These are phyloP conservation scores for Desmophyllum pertusum DNA, from an alignment of 92 coral and sea anemone species.

Conservation along the genomic window DNA sequence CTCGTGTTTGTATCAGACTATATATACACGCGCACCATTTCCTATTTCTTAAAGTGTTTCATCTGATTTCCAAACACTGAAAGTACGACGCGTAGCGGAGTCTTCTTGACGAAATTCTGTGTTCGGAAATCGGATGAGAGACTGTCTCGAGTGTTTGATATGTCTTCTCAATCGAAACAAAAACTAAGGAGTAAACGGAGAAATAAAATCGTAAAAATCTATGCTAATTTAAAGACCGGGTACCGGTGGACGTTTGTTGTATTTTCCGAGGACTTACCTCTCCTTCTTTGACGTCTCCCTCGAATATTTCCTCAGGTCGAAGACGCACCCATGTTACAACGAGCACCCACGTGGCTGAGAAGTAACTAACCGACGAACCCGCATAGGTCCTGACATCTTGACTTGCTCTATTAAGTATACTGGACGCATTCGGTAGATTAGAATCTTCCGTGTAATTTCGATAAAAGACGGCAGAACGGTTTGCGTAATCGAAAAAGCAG, in stretches of 20 bases:
- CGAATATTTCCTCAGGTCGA: slow-evolving; percentile 9
- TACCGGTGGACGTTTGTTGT: not conserved
- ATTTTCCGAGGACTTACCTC: slow-evolving; percentile 8
- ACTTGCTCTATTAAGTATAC: slow-evolving; percentile 21
- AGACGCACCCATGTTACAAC: slow-evolving; percentile 45
- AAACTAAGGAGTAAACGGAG: too few relatives aligned
- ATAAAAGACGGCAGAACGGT: slow-evolving; percentile 34
- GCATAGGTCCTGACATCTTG: slow-evolving; percentile 12
- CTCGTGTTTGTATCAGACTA: too few relatives aligned
- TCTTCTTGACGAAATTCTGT: too few relatives aligned
- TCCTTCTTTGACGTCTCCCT: not conserved
- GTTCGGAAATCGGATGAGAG: too few relatives aligned
- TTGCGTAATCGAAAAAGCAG: not conserved
- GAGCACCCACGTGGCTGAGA: slow-evolving; percentile 32
- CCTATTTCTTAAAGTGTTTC: too few relatives aligned
- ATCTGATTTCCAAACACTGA: too few relatives aligned
- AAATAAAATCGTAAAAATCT: too few relatives aligned
- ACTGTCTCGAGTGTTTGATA: too few relatives aligned
- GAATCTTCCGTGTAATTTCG: slow-evolving; percentile 13
- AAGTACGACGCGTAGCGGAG: not conserved
- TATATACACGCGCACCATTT: too few relatives aligned
- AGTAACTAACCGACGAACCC: not conserved
- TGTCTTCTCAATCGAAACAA: too few relatives aligned
- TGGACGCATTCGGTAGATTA: not conserved
- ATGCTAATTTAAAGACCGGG: not conserved